phyloP scores from a whole-genome alignment of 2,113 vertebrate species.

The Trematomus loennbergii region DNA sequence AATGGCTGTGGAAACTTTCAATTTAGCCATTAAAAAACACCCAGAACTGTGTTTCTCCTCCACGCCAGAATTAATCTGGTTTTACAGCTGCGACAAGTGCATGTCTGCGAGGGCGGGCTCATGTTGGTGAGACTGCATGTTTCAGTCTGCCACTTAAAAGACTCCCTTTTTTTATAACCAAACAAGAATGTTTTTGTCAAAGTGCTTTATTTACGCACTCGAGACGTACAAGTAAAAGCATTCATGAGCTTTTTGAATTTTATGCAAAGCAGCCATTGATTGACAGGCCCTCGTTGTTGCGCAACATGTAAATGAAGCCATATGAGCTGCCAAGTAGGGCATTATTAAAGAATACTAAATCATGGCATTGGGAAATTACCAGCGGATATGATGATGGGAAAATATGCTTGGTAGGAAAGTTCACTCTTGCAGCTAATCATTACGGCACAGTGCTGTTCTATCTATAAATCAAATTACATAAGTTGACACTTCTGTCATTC shows the following conservation, averaged over 20 bases:
- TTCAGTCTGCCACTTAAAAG: conserved; percentile 71
- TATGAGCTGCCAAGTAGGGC: conserved; percentile 23
- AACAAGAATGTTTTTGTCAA: conserved; percentile 64
- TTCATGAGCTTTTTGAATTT: conserved; percentile 8
- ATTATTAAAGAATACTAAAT: conserved; percentile 64
- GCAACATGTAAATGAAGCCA: conserved; percentile 54
- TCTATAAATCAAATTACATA: conserved; percentile 33
- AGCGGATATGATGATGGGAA: conserved; percentile 47
- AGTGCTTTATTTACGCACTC: conserved; percentile 50
- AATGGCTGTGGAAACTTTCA: conserved; percentile 70
- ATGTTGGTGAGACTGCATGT: conserved; percentile 45
- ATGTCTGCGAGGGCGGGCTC: conserved; percentile 62
- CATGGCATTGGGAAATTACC: conserved; percentile 48
- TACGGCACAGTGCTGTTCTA: conserved; percentile 14
- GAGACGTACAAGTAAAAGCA: conserved; percentile 65
- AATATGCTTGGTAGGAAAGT: conserved; percentile 20
- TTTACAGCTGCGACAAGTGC: conserved; percentile 70
- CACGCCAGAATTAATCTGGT: conserved; percentile 30
- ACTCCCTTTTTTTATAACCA: conserved; percentile 51
- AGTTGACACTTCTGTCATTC: conserved; percentile 19
- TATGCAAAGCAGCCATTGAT: conserved; percentile 34
- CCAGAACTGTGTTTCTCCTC: conserved; percentile 35
- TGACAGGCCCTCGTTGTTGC: conserved; percentile 55
- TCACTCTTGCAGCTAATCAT: conserved; percentile 20
- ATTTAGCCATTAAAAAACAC: conserved; percentile 45